A percentile compares a stretch with the other conserved stretches of the same genome.
These are phyloP conservation scores for Halichoerus grypus DNA, from an alignment of 2,113 vertebrate genomes.

Conservation along the genomic window DNA sequence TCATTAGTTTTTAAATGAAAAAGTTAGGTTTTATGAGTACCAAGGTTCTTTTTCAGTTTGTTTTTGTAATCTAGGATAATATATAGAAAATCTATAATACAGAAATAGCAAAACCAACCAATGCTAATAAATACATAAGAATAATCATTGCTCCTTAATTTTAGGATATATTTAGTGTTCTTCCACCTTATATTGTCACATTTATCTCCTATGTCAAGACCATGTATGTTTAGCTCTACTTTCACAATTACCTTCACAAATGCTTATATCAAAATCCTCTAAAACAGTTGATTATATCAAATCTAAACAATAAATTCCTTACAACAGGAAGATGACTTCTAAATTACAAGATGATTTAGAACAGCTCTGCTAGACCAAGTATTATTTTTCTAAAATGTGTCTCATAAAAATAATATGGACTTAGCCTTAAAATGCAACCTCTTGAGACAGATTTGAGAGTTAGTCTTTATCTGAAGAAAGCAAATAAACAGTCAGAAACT, in stretches of 20 bases:
- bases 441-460: background rate
- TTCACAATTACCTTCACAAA: constrained; percentile 23
- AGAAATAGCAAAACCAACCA: background rate
- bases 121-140: background rate
- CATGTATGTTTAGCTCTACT: background rate
- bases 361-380: background rate
- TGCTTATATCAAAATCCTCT: background rate
- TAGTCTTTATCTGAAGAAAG: background rate
- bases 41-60: background rate
- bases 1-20: background rate
- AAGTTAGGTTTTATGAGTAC: background rate
- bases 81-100: background rate
- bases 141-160: background rate
- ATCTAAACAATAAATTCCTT: background rate
- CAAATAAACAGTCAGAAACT: background rate
- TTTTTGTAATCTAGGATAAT: background rate
- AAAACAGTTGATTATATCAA: background rate
- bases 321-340: background rate
- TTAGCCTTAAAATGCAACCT: background rate
- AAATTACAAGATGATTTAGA: constrained; percentile 1
- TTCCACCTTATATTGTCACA: background rate
- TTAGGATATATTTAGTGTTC: background rate
- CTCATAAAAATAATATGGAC: constrained; percentile 29
- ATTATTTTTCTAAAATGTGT: constrained; percentile 20
- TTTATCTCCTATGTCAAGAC: background rate